Evolutionary conservation across 64 coral and sea anemone genomes (phyloP).

Genomic region (Astreopora myriophthalma): DNA sequence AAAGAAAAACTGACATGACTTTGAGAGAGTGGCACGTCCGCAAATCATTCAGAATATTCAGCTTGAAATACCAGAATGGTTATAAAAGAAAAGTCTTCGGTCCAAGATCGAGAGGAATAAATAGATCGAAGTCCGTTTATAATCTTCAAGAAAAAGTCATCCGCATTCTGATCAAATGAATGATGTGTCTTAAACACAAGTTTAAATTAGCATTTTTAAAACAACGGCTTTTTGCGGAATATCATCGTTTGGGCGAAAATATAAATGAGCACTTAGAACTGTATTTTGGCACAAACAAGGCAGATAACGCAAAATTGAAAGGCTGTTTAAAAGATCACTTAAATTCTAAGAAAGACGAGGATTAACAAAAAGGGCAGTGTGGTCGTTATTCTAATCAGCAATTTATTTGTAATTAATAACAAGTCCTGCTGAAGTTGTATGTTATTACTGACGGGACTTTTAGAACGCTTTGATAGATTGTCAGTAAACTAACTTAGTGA

Average conservation of each 20-base stretch:
- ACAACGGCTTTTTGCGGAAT: background rate
- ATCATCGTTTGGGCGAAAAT: background rate
- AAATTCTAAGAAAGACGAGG: background rate
- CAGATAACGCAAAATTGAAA: background rate
- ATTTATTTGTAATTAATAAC: slow-evolving; percentile 58
- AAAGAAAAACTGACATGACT: too few relatives aligned
- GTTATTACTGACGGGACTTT: background rate
- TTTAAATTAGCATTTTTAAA: slow-evolving; percentile 50
- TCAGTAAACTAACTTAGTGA: background rate
- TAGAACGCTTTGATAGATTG: slow-evolving; percentile 1
- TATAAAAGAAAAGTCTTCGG: too few relatives aligned
- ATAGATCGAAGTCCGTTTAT: too few relatives aligned
- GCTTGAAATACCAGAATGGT: too few relatives aligned
- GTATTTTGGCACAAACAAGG: background rate
- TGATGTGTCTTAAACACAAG: slow-evolving; percentile 8
- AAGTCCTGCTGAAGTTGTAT: background rate
- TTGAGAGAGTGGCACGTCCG: too few relatives aligned
- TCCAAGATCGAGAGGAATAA: too few relatives aligned
- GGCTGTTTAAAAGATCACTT: background rate
- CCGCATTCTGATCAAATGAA: background rate
- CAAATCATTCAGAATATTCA: too few relatives aligned
- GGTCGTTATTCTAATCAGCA: slow-evolving; percentile 42
- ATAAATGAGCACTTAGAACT: background rate
- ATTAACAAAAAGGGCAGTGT: background rate
- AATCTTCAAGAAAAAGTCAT: too few relatives aligned